A percentile compares a stretch with the other conserved stretches of the same genome.
phyloP scores from a whole-genome alignment of 1,140 invertebrate species.

The Globodera ellingtonae region DNA sequence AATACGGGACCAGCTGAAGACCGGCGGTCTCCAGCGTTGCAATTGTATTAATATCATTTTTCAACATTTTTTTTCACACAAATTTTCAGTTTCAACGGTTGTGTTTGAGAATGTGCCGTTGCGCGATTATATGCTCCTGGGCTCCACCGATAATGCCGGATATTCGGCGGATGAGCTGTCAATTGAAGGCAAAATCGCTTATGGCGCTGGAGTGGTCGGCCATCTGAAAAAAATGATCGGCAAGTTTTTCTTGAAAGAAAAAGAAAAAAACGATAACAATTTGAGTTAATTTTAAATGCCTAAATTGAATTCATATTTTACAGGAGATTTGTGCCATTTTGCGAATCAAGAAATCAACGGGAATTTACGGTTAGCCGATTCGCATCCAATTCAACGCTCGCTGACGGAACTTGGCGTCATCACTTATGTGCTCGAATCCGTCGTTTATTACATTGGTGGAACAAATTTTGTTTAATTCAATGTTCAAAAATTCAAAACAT shows the following conservation, averaged over 20 bases:
- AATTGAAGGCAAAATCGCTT: constrained; percentile 25
- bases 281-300: constrained; percentile 1
- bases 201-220: constrained; percentile 51
- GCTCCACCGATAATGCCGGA: constrained; percentile 25
- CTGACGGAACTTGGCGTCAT: constrained; percentile 51
- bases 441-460: constrained; percentile 56
- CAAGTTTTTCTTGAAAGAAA: constrained; percentile 4
- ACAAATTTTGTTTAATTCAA: constrained; percentile 1
- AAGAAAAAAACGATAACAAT: constrained; percentile 32
- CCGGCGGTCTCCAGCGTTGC: constrained; percentile 38
- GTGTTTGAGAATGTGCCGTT: constrained; percentile 50
- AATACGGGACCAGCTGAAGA: constrained; percentile 40
- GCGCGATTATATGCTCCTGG: constrained; percentile 27
- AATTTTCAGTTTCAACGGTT: constrained; percentile 47
- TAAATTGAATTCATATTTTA: constrained; percentile 21
- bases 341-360: constrained; percentile 34
- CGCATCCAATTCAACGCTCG: constrained; percentile 48
- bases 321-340: constrained; percentile 37
- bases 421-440: constrained; percentile 56
- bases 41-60: constrained; percentile 39
- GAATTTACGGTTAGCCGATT: constrained; percentile 44
- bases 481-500: too few species aligned
- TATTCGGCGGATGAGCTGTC: constrained; percentile 39
- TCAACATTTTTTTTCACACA: background rate
- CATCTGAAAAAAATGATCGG: constrained; percentile 52